Base-by-base conservation (phyloP, 2,888 invertebrate species). In the Cyclophora punctaria region DNA sequence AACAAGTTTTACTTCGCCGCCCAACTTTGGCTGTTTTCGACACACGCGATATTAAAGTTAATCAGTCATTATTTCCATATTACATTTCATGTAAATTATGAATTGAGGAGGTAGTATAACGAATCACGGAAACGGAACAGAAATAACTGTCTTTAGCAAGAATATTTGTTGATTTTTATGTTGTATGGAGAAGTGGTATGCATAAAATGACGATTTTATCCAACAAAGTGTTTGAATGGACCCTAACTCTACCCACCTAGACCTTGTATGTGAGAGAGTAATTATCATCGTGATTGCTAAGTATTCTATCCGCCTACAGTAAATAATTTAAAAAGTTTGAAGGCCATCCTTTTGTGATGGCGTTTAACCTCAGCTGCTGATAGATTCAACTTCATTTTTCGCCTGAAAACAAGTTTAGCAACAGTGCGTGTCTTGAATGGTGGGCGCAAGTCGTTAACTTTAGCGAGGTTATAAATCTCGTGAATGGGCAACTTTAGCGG, bases 391-490 rank as follows among this genome's bases (percentile, higher is more conserved):
- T 75, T 67, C 65, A 78, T 77, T 80, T 82, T 82, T 80, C 73
- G 68, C 61, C 73, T 67, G 73, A 76, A 75, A 75, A 72, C 71
- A 75, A 78, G 74, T 58, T 59, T 54, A 67, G 74, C 69, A 76
- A 68, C 72, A 72, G 69, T 75, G 78, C 81, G 81, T 80, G 80
- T 73, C 73, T 71, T 69, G 76, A 81, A 83, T 78, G 73, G 75
- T 67, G 70, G 75, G 69, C 62, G 67, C 37, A 37, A 75, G 74
- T 76, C 80, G 75, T 83, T 82, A 83, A 83, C 75, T 80, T 82
- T 75, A 70, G 75, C 75, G 72, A 63, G 64, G 79, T 77, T 78
- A 76, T 86, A 86, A 85, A 85, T 84, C 83, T 82, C 60, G 57
- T 66, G 72, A 80, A 83, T 77, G 69, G 75, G 66, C 66, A 66